phyloP scores from a whole-genome alignment of 92 coral and sea anemone genomes.

The Palythoa heliodiscus region DNA sequence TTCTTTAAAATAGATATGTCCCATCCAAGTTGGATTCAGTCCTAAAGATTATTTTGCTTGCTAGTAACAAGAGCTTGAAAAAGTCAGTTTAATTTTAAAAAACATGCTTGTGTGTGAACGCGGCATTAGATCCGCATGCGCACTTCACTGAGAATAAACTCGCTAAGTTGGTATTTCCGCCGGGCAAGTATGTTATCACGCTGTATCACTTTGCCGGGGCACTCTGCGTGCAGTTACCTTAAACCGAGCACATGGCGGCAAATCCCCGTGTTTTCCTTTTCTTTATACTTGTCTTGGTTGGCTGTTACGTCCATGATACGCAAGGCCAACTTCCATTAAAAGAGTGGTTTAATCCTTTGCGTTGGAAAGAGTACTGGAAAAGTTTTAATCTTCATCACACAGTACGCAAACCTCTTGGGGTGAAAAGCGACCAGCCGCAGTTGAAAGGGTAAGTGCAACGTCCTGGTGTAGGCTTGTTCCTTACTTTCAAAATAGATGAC shows the following conservation, averaged over 20 bases:
- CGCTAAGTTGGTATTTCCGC: conserved; percentile 13
- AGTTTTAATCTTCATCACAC: conserved; percentile 13
- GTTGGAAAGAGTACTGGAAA: conserved; percentile 37
- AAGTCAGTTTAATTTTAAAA: no score
- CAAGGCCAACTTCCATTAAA: background rate
- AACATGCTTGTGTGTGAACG: no score
- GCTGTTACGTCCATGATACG: background rate
- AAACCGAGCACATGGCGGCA: conserved; percentile 28
- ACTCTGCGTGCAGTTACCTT: background rate
- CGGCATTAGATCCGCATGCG: no score
- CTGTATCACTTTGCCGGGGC: background rate
- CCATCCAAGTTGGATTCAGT: no score
- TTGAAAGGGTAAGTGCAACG: conserved; percentile 20
- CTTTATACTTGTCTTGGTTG: background rate
- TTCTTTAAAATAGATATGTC: no score
- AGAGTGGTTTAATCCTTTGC: conserved; percentile 33
- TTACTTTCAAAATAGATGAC: background rate
- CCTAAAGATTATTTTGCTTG: no score
- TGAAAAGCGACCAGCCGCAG: conserved; percentile 38
- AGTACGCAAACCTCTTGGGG: conserved; percentile 24
- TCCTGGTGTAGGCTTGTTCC: background rate
- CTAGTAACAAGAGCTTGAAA: no score
- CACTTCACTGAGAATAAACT: no score
- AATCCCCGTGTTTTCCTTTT: conserved; percentile 16
- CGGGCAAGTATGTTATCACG: background rate